Evolutionary conservation across 35 echinoderm and acorn worm species (phyloP).

Genomic region (Chiridota heheva): DNA sequence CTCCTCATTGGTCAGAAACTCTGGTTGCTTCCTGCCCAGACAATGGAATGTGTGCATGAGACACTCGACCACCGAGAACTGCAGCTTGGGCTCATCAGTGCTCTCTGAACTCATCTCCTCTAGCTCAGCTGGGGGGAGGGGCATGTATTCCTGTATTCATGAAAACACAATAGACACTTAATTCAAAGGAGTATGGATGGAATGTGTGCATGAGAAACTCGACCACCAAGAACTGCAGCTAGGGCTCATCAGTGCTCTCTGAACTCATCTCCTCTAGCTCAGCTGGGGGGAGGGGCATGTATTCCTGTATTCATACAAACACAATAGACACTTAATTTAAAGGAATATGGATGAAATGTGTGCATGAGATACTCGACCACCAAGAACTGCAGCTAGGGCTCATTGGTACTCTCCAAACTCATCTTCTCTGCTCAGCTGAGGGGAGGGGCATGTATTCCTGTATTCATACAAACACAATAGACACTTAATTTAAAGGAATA

Average conservation of each 20-base stretch:
- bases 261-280: constrained; percentile 50
- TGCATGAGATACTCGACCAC: constrained; percentile 95
- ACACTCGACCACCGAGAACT: constrained; percentile 96
- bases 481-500: too few species aligned
- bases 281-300: constrained; percentile 90
- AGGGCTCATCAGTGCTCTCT: constrained; percentile 62
- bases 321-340: not conserved
- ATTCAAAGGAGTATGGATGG: too few species aligned
- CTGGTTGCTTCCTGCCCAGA: constrained; percentile 71
- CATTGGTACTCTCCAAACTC: constrained; percentile 49
- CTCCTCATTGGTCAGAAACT: constrained; percentile 79
- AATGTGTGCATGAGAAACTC: constrained; percentile 97
- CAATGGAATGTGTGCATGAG: constrained; percentile 96
- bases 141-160: constrained; percentile 83
- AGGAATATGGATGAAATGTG: constrained; percentile 92
- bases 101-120: constrained; percentile 57
- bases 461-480: not conserved
- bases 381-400: constrained; percentile 90
- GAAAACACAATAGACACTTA: not conserved
- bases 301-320: constrained; percentile 47
- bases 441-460: constrained; percentile 97
- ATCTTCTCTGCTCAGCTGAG: constrained; percentile 53
- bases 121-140: constrained; percentile 62
- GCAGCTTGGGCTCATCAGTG: constrained; percentile 78
- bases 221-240: constrained; percentile 91